Evolutionary conservation across 1,140 invertebrate species (phyloP).

Genomic region (Bemisia tabaci): DNA sequence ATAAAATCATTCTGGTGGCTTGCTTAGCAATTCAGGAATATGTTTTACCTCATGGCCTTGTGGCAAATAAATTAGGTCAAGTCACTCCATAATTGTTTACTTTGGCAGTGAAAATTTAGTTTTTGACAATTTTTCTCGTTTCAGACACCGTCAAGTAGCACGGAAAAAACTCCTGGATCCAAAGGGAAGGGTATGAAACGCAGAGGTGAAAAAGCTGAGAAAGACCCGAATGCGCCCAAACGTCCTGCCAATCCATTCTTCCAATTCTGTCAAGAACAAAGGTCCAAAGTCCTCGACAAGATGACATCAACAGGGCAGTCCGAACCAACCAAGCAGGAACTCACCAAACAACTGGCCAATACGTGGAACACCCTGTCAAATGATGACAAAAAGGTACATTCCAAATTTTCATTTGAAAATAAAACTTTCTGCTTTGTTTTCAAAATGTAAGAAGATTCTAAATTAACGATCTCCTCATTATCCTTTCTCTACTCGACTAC

Average conservation of each 20-base stretch:
- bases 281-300: conserved; percentile 48
- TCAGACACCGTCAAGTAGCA: neutral
- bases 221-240: conserved; percentile 62
- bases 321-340: conserved; percentile 56
- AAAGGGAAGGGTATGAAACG: conserved; percentile 22
- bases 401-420: neutral
- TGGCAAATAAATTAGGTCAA: too few species aligned
- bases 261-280: conserved; percentile 64
- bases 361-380: conserved; percentile 53
- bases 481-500: too few species aligned
- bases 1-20: too few species aligned
- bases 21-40: too few species aligned
- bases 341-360: conserved; percentile 54
- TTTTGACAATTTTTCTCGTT: too few species aligned
- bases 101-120: too few species aligned
- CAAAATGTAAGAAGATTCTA: neutral
- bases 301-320: conserved; percentile 40
- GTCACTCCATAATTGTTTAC: too few species aligned
- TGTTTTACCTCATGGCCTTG: too few species aligned
- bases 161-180: conserved; percentile 3
- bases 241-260: conserved; percentile 66
- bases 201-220: conserved; percentile 36
- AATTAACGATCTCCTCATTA: too few species aligned
- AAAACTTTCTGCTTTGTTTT: neutral
- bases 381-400: conserved; percentile 52